phyloP scores from a whole-genome alignment of 2,797 vertebrate species.

The Sylvia borin region DNA sequence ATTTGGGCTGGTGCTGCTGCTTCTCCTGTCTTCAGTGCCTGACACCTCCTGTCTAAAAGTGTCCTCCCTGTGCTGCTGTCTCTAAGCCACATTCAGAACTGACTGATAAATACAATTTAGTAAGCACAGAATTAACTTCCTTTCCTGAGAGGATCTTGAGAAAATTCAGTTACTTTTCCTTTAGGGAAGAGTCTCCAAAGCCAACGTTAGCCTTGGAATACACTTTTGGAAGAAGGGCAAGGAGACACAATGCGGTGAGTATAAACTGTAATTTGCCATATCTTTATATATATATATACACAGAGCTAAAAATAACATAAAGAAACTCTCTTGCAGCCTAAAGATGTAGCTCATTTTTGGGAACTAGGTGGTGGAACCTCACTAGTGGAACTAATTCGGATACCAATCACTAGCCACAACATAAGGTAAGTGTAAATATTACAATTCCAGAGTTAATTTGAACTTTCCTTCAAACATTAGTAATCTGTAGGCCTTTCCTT shows the following conservation, averaged over 20 bases:
- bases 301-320: background rate
- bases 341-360: slow-evolving; percentile 95
- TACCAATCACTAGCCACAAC: slow-evolving; percentile 85
- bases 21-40: background rate
- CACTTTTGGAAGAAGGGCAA: slow-evolving; percentile 89
- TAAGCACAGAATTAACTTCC: background rate
- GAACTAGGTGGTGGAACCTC: slow-evolving; percentile 94
- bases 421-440: slow-evolving; percentile 77
- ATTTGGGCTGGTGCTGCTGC: background rate
- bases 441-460: background rate
- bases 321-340: slow-evolving; percentile 81
- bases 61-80: background rate
- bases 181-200: slow-evolving; percentile 91
- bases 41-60: background rate
- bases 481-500: background rate
- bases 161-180: slow-evolving; percentile 5
- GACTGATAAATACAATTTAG: background rate
- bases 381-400: slow-evolving; percentile 87
- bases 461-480: background rate
- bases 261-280: background rate
- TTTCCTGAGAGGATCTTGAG: background rate
- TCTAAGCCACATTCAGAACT: background rate
- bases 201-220: slow-evolving; percentile 95
- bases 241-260: slow-evolving; percentile 90
- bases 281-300: background rate